Base-by-base conservation (phyloP, 1,140 invertebrate species). In the Dendrolimus kikuchii region DNA sequence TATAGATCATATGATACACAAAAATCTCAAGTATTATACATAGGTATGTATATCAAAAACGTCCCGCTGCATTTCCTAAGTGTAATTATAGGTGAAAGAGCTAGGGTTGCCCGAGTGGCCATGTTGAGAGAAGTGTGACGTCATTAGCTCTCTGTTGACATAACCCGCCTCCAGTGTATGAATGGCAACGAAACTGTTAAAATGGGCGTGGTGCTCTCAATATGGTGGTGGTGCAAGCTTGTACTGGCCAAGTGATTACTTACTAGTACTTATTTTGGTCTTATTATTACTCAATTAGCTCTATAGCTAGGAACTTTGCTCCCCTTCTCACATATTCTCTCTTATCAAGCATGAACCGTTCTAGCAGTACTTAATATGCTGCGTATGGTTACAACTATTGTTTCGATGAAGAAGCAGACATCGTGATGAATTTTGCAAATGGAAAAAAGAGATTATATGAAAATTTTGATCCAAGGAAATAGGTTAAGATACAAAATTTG, bases 51-150 rank as follows among this genome's bases (percentile, higher is more conserved):
- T 44, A 23, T 44, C 49, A 47, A 51, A 63, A 51, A 52, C 57
- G 53, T 57, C 60, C 52, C 54, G 47, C 55, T 60, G 53, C 55
- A 54, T 66, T 63, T 58, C 61, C 60, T 60, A 63, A 68, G 66
- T 62, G 55, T 69, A 72, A 66, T 66, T 66, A 71, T 66, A 70
- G 60, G 62, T 62, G 52, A 63, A 64, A 63, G 64, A 62, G 71
- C 63, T 68, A 74, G 64, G 66, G 68, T 69, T 59, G 64, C 61
- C 23, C 37, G 66, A 74, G 71, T 74, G 64, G 69, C 71, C 64
- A 74, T 74, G 59, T 74, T 68, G 68, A 67, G 62, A 66, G 59
- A 64, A 62, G 66, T 67, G 71, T 67, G 71, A 74, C 71, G 71
- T 74, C 71, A 74, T 74, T 72, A 72, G 64, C 46, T 46, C 52